Base-by-base conservation (phyloP, 2,113 vertebrate species). In the Gobiocypris rarus region DNA sequence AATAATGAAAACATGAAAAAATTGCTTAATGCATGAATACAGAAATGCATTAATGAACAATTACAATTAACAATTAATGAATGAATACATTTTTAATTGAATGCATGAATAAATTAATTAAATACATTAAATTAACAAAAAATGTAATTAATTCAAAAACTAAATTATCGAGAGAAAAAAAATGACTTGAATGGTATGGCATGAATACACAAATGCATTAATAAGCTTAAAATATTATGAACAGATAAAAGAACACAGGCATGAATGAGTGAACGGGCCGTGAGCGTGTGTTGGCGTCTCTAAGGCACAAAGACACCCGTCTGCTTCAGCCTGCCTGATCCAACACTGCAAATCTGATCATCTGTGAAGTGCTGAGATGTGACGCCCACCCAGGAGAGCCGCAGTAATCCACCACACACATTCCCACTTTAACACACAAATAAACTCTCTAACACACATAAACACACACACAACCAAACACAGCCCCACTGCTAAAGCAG, bases 291-390 rank as follows among this genome's bases (percentile, higher is more conserved):
- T 41, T 22, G 22, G 38, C 43, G 34, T 69, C 65, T 69, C 9
- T 38, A 38, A 3, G 67, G 19, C 67, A 43, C 67, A n/a, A 5
- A 13, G 10, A 10, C 41, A 19, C 19, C 67, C 67, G 10, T 70
- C 61, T 65, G 61, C 61, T 65, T 17, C 26, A 31, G 56, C 56
- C 1, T 59, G 26, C 13, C 34, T 70, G 67, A 41, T 70, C 19
- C 67, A 70, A 19, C 31, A 41, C 34, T 70, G 34, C n/a, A 41
- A 70, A 41, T 70, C 67, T 70, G 67, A 70, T 70, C 67, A 43
- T 70, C 67, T 70, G 67, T 70, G 67, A 70, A 70, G 67, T n/a
- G 9, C 38, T 43, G 67, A 70, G 67, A 70, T 5, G 67, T 70
- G 67, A 43, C 34, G 38, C 67, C 19, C 67, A 70, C 67, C 34